A percentile compares a stretch with the other conserved stretches of the same genome.
Evolutionary conservation across 2,113 vertebrate species (phyloP).

Genomic region (Mirza zaza): DNA sequence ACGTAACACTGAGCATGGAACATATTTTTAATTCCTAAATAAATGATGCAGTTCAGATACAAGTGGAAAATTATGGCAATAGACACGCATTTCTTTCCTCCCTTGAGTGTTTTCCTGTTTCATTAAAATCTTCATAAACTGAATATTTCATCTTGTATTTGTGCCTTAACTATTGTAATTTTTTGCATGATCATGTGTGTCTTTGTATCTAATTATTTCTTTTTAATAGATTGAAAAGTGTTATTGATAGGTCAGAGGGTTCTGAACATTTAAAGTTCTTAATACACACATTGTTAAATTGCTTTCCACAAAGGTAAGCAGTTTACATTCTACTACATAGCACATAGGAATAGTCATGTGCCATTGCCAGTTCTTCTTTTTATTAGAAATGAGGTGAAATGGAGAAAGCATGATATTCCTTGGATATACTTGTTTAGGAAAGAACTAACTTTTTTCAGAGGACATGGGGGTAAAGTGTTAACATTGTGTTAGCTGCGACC

Average conservation of each 20-base stretch:
- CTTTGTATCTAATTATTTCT: conserved; percentile 4
- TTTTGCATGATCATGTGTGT: background rate
- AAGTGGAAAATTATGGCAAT: background rate
- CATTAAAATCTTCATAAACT: conserved; percentile 3
- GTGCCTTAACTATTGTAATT: background rate
- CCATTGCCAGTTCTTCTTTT: background rate
- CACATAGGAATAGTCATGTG: background rate
- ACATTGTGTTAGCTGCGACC: background rate
- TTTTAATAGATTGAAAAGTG: conserved; percentile 21
- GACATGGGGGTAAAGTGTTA: background rate
- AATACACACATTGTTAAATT: background rate
- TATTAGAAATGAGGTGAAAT: background rate
- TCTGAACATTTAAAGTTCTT: conserved; percentile 13
- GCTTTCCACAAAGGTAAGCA: background rate
- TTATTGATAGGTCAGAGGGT: background rate
- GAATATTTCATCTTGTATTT: background rate
- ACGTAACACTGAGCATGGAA: background rate
- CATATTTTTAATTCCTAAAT: too few relatives aligned
- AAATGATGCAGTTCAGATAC: background rate
- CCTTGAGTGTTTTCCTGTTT: conserved; percentile 19
- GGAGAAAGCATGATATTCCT: background rate
- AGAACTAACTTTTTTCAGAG: conserved; percentile 13
- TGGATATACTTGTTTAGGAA: background rate
- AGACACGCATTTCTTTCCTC: background rate
- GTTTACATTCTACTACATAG: background rate